Base-by-base conservation (phyloP, 2,113 vertebrate genomes). In the Oryzias javanicus region DNA sequence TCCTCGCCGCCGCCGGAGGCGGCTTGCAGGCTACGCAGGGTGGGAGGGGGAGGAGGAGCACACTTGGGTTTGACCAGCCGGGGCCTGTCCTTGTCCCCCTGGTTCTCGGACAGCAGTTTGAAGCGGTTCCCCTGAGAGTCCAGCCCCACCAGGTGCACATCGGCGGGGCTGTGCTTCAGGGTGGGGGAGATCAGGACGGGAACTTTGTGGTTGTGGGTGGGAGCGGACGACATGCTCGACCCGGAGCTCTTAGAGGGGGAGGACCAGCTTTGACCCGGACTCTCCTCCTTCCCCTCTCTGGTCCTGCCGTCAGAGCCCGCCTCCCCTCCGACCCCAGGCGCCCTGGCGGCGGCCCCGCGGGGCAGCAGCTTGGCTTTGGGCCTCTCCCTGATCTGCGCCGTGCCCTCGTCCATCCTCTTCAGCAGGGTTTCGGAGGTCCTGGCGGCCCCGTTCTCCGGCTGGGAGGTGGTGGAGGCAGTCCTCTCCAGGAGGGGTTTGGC, bases 61-160 rank as follows among this genome's bases (percentile, higher is more conserved):
- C 97, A 98, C 86, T 97, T 97, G 90, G 96, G 97, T 87, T 99
- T 99, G 57, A 98, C 92, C 25, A 97, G 92, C 49, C 95, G 92
- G 42, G 95, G 95, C 72, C 94, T 90, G 90, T 98, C 96, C 77
- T 94, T 92, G 84, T 98, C 97, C 22, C 91, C 87, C 83, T 94
- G 94, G 89, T 95, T 94, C 89, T 97, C 97, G 12, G 94, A 94
- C 67, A 99, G 92, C 87, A 99, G 94, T 88, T 97, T 98, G 84
- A 99, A 99, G 70, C 95, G 96, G 87, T 98, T 98, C 89, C 97
- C 97, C 93, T 98, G 95, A 91, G 97, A 99, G 93, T 99, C 97
- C 65, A 96, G 93, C 67, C 95, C 97, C 35, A 98, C 95, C 57
- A 97, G 91, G 88, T 97, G 96, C 78, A 94, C 94, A 0, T 98